Evolutionary conservation across 2,888 invertebrate species (phyloP), one percentile per base, ranked within the genome.

Genomic region (Brassicogethes aeneus): DNA sequence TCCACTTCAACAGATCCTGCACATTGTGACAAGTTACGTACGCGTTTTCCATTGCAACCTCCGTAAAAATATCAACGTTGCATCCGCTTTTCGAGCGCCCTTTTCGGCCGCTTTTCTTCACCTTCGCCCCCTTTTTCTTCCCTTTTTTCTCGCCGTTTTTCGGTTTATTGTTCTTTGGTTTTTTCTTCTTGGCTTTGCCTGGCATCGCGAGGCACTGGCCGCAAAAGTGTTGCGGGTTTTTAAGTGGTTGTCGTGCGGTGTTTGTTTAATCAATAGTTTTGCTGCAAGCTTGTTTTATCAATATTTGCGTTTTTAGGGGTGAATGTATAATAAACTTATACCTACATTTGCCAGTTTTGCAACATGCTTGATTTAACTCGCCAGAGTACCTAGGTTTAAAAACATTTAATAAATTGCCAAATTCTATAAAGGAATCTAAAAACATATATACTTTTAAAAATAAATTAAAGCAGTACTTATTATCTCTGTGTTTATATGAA

Each of bases 11-110:
- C 7, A 93, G 75, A 60, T 93, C 92, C 67, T 91, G 91, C 1
- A 92, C 85, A 62, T 91, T 92, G 61, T 94, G 94, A 53, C 93
- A 93, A 1, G 87, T 89, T 59, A 88, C 89, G 64, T 94, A 93
- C 0, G 93, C 90, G 60, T 94, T 94, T 50, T 90, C 85, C 89
- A 94, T 92, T 0, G 91, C 92, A 2, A 85, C 82, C 53, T 89
- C 88, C 48, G 87, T 88, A 57, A 92, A 80, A 58, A 92, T 85
- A 56, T 92, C 91, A 39, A 87, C 83, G 23, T 83, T 80, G 55
- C 83, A 82, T 2, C 80, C 77, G 46, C 71, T 71, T 39, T 78
- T 75, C 36, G 72, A 79, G 44, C 75, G 74, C 50, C 75, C 74
- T 10, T 66, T 71, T 50, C 63, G 70, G 64, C 67, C 54, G 55